phyloP scores from a whole-genome alignment of 1,140 invertebrate species.

The Aphelenchoides fujianensis region DNA sequence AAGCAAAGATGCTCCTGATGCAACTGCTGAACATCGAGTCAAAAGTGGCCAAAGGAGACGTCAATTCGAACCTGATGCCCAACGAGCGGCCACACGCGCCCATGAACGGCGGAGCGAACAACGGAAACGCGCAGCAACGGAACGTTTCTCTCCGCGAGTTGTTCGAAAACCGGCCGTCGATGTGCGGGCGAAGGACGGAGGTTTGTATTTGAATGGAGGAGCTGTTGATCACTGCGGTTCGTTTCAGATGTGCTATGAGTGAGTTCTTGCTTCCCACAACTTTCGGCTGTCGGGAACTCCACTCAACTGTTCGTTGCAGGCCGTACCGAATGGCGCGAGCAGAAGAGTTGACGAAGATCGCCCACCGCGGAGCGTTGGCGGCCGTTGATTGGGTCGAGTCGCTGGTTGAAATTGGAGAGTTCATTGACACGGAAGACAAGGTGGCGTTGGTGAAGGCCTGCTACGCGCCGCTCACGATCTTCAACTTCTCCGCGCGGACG shows the following conservation, averaged over 20 bases:
- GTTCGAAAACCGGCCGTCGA: conserved; percentile 56
- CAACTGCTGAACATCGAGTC: conserved; percentile 61
- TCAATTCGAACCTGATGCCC: not conserved
- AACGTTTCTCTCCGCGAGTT: conserved; percentile 55
- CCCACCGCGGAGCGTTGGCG: conserved; percentile 59
- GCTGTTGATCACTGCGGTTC: not conserved
- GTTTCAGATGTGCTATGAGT: conserved; percentile 59
- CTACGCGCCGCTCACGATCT: conserved; percentile 60
- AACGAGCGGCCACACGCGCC: not conserved
- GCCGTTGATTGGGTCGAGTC: conserved; percentile 62
- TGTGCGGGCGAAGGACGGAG: conserved; percentile 46
- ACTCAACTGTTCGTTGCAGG: not conserved
- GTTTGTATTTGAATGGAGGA: conserved; percentile 21
- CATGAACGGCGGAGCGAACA: conserved; percentile 8
- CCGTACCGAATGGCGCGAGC: conserved; percentile 58
- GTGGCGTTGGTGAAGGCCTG: conserved; percentile 56
- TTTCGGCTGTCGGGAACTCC: not conserved
- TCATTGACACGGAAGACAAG: conserved; percentile 59
- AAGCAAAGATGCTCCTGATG: conserved; percentile 58
- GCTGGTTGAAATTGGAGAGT: conserved; percentile 54
- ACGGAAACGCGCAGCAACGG: too few species aligned
- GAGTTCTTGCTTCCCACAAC: not conserved
- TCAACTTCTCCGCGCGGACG: conserved; percentile 61
- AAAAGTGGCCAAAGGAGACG: conserved; percentile 52
- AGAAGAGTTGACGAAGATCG: conserved; percentile 56